Base-by-base conservation (phyloP, 2,797 vertebrate species). In the Saxicola maurus region DNA sequence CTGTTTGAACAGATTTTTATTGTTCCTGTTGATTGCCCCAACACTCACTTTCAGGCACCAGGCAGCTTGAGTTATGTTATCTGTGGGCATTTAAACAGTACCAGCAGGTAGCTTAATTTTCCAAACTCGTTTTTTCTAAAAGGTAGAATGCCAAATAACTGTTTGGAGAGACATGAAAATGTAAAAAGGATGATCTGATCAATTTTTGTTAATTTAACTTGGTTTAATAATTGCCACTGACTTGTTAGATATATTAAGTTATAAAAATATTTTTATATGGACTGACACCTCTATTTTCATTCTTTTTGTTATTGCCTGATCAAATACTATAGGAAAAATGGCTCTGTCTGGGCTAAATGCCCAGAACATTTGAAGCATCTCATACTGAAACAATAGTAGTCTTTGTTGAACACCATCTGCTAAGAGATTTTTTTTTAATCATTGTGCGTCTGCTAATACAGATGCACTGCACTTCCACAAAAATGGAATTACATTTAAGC, bases 361-460 rank as follows among this genome's bases (percentile, higher is more conserved):
- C 97, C 97, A 97, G 96, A 97, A 97, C 95, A 97, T 94, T 96
- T 91, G 96, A 97, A 97, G 96, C 95, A 97, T 97, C 96, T 95
- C 95, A 96, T 91, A 87, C 95, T 90, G 94, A 97, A 98, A 98
- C 98, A 98, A 98, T 97, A 97, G 93, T 80, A 86, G 94, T 96
- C 97, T 98, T 98, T 98, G 97, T 98, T 98, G 96, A 95, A 96
- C 96, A 96, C 86, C 97, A 98, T 97, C 97, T 98, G 97, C 96
- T 97, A 96, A 96, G 96, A 96, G 89, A 95, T 19, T 30, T 68
- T 92, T 92, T 92, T 87, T 91, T 82, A 64, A 87, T 91, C 83
- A 86, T 87, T 94, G 71, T 91, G 75, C 82, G 91, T 93, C 92
- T 94, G 84, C 81, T 95, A 96, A 95, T 91, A 92, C 85, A 93